Percentiles rank a stretch among this genome's conserved stretches.
Conservation (phyloP, 2,797 vertebrate genomes). For the Gallirallus australis region DNA sequence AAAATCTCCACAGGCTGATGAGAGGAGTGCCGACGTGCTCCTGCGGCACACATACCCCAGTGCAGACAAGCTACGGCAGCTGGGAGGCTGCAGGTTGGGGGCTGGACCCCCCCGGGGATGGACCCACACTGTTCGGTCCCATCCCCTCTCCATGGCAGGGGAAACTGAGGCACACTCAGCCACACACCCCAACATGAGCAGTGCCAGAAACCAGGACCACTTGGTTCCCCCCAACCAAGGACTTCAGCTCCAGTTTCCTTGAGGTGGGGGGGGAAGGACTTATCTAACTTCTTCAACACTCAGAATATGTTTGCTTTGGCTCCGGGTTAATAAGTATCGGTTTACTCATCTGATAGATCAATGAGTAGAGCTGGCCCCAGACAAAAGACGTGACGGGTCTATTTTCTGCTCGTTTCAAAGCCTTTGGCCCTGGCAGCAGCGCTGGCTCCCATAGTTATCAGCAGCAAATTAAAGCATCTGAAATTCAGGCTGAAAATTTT, state of each 20-base stretch:
- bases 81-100: rapidly evolving
- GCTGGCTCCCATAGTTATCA: neutral
- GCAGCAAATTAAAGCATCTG: neutral
- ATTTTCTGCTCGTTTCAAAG: conserved; percentile 2
- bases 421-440: neutral
- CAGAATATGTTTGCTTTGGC: conserved; percentile 8
- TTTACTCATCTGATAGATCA: conserved; percentile 39
- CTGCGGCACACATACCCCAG: neutral
- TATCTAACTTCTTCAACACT: neutral
- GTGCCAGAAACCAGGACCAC: neutral
- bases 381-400: neutral
- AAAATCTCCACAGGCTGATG: neutral
- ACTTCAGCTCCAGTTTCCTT: neutral
- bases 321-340: neutral
- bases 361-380: neutral
- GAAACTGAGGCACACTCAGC: neutral
- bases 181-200: rapidly evolving
- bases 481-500: neutral
- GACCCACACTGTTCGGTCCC: rapidly evolving
- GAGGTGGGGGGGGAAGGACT: neutral
- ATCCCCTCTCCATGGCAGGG: neutral
- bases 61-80: rapidly evolving
- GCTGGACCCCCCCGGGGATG: rapidly evolving
- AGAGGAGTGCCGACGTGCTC: rapidly evolving
- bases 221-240: neutral